phyloP scores from a whole-genome alignment of 2,888 invertebrate genomes.

The Zygothrica quintamaculata region DNA sequence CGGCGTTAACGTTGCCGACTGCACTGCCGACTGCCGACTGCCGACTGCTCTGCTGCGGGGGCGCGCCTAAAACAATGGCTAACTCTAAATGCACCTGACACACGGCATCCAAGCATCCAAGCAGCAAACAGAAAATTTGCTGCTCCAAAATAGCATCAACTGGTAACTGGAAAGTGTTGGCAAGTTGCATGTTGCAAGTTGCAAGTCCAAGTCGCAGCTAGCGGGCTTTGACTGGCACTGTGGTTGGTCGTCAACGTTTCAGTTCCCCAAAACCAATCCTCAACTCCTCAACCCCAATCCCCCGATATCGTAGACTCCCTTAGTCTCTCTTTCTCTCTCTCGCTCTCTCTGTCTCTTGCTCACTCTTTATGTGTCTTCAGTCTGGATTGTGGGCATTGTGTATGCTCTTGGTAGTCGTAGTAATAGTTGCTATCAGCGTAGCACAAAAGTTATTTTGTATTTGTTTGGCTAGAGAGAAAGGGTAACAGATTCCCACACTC shows the following conservation, averaged over 20 bases:
- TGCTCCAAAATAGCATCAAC: conserved; percentile 4
- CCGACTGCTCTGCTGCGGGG: conserved; percentile 58
- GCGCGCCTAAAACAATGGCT: conserved; percentile 67
- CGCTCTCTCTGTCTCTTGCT: too few species aligned
- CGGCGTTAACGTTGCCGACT: conserved; percentile 1
- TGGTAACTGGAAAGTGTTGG: conserved; percentile 39
- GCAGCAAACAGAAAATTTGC: background rate
- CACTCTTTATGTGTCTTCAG: background rate
- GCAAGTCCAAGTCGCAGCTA: conserved; percentile 32
- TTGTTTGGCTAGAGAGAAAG: conserved; percentile 75
- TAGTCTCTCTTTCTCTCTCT: background rate
- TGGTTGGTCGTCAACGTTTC: conserved; percentile 60
- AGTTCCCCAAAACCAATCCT: too few species aligned
- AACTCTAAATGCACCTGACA: conserved; percentile 65
- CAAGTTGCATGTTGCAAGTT: conserved; percentile 56
- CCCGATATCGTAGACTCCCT: background rate
- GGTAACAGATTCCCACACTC: conserved; percentile 82
- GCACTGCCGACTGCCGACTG: conserved; percentile 1
- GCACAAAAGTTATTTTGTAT: conserved; percentile 73
- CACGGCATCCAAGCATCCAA: conserved; percentile 32
- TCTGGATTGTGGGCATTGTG: conserved; percentile 24
- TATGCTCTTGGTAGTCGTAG: conserved; percentile 16
- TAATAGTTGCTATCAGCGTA: conserved; percentile 38
- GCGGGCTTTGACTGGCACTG: conserved; percentile 43
- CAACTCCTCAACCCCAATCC: background rate